Evolutionary conservation across 2,797 vertebrate species (phyloP).

Genomic region (Chelmon rostratus): DNA sequence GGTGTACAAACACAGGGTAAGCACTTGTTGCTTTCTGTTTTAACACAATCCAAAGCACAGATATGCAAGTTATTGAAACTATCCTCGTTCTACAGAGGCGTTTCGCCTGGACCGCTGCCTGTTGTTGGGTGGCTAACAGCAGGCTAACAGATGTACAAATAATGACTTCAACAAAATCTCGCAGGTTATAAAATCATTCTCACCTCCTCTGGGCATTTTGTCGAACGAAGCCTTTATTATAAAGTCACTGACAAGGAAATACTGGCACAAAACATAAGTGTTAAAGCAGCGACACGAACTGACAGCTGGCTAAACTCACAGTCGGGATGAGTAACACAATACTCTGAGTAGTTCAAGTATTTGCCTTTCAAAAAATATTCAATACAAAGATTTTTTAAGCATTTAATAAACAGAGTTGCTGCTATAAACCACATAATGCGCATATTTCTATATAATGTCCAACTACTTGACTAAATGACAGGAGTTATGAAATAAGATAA

Average conservation of each 20-base stretch:
- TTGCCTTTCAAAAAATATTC: conserved; percentile 64
- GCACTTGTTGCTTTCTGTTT: neutral
- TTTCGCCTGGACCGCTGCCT: conserved; percentile 6
- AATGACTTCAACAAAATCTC: neutral
- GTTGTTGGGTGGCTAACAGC: conserved; percentile 41
- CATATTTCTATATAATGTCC: accelerated
- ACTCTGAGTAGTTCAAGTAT: conserved; percentile 27
- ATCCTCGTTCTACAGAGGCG: neutral
- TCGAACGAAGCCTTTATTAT: conserved; percentile 25
- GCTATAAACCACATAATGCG: accelerated
- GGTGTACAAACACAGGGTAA: neutral
- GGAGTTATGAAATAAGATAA: accelerated
- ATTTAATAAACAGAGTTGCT: accelerated
- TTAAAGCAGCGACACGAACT: conserved; percentile 47
- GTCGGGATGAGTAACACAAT: conserved; percentile 30
- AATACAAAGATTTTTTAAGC: accelerated
- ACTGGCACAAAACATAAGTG: conserved; percentile 45
- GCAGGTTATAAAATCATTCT: conserved; percentile 38
- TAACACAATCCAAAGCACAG: neutral
- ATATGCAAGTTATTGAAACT: neutral
- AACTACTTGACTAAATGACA: accelerated
- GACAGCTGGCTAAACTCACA: conserved; percentile 77
- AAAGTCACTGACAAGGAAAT: conserved; percentile 15
- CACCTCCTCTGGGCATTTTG: conserved; percentile 89
- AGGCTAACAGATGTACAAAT: conserved; percentile 32